These are phyloP conservation scores for Aphidius colemani DNA, from an alignment of 2,888 invertebrate genomes.

Conservation along the genomic window DNA sequence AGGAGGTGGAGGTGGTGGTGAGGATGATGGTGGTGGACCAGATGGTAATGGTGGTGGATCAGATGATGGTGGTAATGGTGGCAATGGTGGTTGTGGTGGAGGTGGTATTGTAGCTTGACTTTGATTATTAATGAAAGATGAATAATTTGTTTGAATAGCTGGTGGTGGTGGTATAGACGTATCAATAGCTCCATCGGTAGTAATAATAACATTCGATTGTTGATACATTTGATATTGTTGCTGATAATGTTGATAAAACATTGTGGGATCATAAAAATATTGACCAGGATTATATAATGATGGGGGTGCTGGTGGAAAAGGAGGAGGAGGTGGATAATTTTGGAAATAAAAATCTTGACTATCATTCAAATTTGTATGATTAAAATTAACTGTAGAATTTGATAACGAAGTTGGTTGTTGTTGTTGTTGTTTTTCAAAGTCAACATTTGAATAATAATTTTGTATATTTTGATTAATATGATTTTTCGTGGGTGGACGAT, in stretches of 20 bases:
- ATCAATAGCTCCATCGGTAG: conserved; percentile 51
- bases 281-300: conserved; percentile 38
- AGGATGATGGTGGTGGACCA: conserved; percentile 66
- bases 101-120: no score
- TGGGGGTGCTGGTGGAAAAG: no score
- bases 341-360: conserved; percentile 42
- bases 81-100: conserved; percentile 1
- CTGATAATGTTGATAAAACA: conserved; percentile 49
- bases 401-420: conserved; percentile 30
- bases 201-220: conserved; percentile 48
- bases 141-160: conserved; percentile 29
- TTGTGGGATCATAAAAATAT: conserved; percentile 47
- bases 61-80: conserved; percentile 4
- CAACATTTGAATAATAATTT: not conserved
- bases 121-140: no score
- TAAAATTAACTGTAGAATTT: conserved; percentile 3
- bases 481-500: conserved; percentile 41
- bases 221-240: conserved; percentile 49
- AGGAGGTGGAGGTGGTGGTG: conserved; percentile 63
- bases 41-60: conserved; percentile 63
- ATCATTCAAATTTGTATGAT: conserved; percentile 11
- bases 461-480: conserved; percentile 13
- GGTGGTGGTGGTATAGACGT: conserved; percentile 56
- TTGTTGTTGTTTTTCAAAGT: not conserved
- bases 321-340: conserved; percentile 43